Conservation (phyloP, 2,888 invertebrate species). For the Lycocerus yunnanus region DNA sequence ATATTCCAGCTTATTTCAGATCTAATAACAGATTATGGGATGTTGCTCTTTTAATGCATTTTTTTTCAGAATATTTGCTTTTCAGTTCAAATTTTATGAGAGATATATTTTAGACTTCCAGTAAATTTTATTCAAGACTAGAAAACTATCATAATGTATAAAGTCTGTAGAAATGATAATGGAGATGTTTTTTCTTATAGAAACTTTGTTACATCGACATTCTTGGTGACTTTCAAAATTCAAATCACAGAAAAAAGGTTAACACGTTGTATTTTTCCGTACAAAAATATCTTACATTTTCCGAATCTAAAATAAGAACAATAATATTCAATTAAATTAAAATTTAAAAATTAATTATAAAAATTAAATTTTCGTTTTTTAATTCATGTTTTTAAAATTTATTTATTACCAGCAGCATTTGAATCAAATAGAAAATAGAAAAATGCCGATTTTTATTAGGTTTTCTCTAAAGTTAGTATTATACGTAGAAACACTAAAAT, state of each 20-base stretch:
- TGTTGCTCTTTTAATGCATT: constrained; percentile 25
- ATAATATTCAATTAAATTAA: too few species aligned
- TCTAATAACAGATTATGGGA: constrained; percentile 30
- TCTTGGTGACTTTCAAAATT: neutral
- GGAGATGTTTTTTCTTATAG: neutral
- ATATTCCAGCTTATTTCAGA: constrained; percentile 21
- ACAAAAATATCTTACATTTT: too few species aligned
- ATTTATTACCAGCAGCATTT: too few species aligned
- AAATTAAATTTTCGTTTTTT: too few species aligned
- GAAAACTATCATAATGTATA: constrained; percentile 10
- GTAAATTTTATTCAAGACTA: constrained; percentile 7
- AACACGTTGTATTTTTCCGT: neutral
- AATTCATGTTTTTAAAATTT: too few species aligned
- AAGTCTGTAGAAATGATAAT: neutral
- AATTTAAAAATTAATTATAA: too few species aligned
- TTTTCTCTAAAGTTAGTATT: neutral
- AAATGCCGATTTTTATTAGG: neutral
- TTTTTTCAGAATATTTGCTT: constrained; percentile 8
- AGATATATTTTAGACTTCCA: constrained; percentile 17
- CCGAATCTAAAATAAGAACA: too few species aligned
- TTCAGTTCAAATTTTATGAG: constrained; percentile 14
- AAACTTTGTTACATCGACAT: neutral
- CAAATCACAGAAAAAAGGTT: neutral
- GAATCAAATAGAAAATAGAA: neutral
- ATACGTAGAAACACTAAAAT: neutral